Evolutionary conservation across 1,140 invertebrate species (phyloP), one percentile per base, ranked within the genome.

Genomic region (Zaprionus lachaisei): DNA sequence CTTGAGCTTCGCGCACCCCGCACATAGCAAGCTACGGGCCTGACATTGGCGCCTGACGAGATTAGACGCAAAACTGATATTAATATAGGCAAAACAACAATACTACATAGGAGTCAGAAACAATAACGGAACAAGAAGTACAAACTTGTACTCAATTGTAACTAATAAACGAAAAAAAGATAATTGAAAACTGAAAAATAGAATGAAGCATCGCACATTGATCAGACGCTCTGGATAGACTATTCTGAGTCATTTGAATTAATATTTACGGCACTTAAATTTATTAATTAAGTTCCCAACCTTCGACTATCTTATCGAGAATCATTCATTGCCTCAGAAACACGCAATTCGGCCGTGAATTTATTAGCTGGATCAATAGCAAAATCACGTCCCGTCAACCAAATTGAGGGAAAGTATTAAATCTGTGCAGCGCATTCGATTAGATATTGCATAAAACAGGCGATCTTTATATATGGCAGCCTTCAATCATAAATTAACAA

Each of bases 381-480:
- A 24, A 74, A 69, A 62, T 74, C 66, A 63, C 65, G 67, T 24
- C 51, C 28, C 60, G 72, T 75, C 72, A 70, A 58, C 57, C 51
- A 38, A 63, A 38, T 49, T 41, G 54, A 67, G 68, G 51, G 72
- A 75, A 75, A 75, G 67, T 71, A 55, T 70, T 70, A 75, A 75
- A 70, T 64, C 26, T 69, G 20, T n/a, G 20, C 54, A 22, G 4
- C 7, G 41, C 41, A 47, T 37, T 51, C 28, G 72, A 75, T 75
- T 61, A 73, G 71, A 75, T 72, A 62, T 58, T 72, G 38, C 26
- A 54, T 66, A 41, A 73, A 28, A 9, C 49, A 26, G 20, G 22
- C 20, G 22, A 38, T 56, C 55, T 65, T 49, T 65, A 65, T 44
- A 72, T 51, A 49, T 65, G 63, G 63, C 38, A 20, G 11, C 6